phyloP scores from a whole-genome alignment of 2,113 vertebrate genomes.

The Orthochromis indermauri region DNA sequence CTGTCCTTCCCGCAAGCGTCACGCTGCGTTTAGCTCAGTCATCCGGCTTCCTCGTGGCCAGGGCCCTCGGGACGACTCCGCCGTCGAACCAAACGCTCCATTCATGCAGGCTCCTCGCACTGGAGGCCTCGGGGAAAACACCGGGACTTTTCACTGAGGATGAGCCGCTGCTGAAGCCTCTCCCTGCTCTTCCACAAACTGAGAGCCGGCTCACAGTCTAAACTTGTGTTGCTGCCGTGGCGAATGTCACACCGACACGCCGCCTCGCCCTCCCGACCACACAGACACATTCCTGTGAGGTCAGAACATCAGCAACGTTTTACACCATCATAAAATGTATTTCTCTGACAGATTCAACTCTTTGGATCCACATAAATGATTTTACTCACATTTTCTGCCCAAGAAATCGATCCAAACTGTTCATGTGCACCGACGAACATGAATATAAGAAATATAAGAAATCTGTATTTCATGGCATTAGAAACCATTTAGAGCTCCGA shows the following conservation, averaged over 20 bases:
- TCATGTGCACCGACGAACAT: background rate
- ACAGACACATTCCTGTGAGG: slow-evolving; percentile 34
- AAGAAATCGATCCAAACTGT: background rate
- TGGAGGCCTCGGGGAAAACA: background rate
- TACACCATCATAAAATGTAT: background rate
- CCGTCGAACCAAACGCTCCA: slow-evolving; percentile 1
- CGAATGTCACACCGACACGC: slow-evolving; percentile 46
- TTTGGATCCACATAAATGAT: background rate
- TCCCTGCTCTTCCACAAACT: background rate
- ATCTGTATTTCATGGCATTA: background rate
- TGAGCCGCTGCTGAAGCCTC: background rate
- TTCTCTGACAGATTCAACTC: background rate
- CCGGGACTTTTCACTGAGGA: background rate
- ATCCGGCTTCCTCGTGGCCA: slow-evolving; percentile 47
- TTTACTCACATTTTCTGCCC: background rate
- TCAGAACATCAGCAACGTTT: background rate
- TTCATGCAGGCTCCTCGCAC: background rate
- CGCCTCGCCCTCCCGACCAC: background rate
- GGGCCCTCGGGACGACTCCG: background rate
- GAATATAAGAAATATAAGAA: background rate
- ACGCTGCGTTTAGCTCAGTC: slow-evolving; percentile 5
- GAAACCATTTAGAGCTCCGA: rapidly evolving
- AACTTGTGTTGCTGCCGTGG: slow-evolving; percentile 5
- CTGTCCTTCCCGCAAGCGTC: background rate
- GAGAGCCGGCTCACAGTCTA: background rate